These are phyloP conservation scores for Meriones psammophilus DNA, from an alignment of 2,797 vertebrate genomes.

Conservation along the genomic window DNA sequence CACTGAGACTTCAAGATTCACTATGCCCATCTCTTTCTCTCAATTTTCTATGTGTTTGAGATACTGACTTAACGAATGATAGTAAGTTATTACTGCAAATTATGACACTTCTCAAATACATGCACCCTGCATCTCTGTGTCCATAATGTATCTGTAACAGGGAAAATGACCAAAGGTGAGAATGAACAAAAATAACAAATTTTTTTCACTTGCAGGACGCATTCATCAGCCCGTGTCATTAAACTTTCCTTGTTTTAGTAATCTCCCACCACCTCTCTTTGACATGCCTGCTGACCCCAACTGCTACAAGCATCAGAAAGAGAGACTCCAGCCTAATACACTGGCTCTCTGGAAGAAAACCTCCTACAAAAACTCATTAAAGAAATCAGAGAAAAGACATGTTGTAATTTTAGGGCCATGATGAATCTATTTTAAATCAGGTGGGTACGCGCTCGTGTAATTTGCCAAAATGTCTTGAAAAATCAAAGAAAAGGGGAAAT, in stretches of 20 bases:
- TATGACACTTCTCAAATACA: slow-evolving; percentile 8
- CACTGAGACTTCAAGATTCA: not conserved
- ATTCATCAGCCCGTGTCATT: slow-evolving; percentile 47
- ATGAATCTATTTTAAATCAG: slow-evolving; percentile 50
- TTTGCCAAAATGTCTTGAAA: slow-evolving; percentile 38
- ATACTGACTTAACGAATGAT: slow-evolving; percentile 21
- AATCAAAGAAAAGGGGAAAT: slow-evolving; percentile 4
- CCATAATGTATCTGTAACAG: slow-evolving; percentile 53
- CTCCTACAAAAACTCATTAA: slow-evolving; percentile 38
- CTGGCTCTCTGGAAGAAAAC: slow-evolving; percentile 46
- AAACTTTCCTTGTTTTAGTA: slow-evolving; percentile 67
- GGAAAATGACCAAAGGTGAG: slow-evolving; percentile 41
- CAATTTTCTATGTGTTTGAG: not conserved
- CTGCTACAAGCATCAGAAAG: slow-evolving; percentile 30
- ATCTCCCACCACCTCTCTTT: slow-evolving; percentile 41
- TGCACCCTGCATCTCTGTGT: not conserved
- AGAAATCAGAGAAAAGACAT: slow-evolving; percentile 44
- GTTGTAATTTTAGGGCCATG: not conserved
- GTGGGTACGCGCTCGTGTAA: not conserved
- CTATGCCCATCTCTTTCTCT: not conserved
- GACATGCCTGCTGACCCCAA: slow-evolving; percentile 28
- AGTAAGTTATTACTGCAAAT: slow-evolving; percentile 55
- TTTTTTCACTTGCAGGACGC: slow-evolving; percentile 52
- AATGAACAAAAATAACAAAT: slow-evolving; percentile 61
- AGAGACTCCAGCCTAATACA: slow-evolving; percentile 5